Conservation (phyloP, 2,113 vertebrate genomes). For the Lipotes vexillifer region DNA sequence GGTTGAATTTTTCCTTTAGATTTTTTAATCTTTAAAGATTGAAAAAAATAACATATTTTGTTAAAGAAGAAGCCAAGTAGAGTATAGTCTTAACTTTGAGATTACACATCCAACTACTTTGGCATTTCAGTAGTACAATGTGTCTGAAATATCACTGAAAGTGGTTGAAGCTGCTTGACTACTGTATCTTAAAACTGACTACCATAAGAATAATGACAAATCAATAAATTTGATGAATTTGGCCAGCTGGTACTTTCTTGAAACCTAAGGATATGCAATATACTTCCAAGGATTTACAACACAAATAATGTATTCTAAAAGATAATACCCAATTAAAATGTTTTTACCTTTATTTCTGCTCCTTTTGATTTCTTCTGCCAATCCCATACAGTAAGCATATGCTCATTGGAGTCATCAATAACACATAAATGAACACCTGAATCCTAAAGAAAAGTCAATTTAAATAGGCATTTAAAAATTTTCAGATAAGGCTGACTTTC, state of each 20-base stretch:
- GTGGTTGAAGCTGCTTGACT: neutral
- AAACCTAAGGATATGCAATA: neutral
- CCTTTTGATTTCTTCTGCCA: slow-evolving; percentile 96
- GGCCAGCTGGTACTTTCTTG: neutral
- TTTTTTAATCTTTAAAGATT: neutral
- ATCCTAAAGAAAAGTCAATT: slow-evolving; percentile 82
- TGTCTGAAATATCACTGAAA: neutral
- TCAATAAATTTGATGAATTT: neutral
- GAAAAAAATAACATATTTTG: neutral
- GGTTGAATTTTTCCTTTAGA: neutral
- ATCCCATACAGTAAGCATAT: slow-evolving; percentile 98
- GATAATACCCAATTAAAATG: neutral
- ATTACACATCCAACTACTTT: neutral
- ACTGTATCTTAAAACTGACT: neutral
- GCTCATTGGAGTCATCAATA: slow-evolving; percentile 97
- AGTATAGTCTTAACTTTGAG: neutral
- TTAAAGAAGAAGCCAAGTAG: neutral
- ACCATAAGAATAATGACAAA: neutral
- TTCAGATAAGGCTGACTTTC: neutral
- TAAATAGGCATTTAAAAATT: slow-evolving; percentile 8
- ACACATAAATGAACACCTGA: slow-evolving; percentile 94
- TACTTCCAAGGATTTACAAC: neutral
- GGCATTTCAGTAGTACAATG: neutral
- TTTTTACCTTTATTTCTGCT: slow-evolving; percentile 95
- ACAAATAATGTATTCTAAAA: neutral